A percentile compares a stretch with the other conserved stretches of the same genome.
Conservation (phyloP, 2,888 invertebrate species). For the Aphidius colemani region DNA sequence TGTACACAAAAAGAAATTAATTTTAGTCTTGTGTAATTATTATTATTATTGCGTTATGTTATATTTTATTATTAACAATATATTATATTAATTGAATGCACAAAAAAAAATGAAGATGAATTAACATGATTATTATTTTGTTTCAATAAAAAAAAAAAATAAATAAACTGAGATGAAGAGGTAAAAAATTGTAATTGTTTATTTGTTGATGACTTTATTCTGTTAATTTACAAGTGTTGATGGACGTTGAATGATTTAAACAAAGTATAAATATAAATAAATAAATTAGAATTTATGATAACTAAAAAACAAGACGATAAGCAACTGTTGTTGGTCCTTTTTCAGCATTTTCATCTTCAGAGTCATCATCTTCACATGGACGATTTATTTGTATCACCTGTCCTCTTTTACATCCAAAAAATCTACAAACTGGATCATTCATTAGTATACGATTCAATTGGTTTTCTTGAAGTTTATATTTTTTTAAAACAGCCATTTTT, state of each 20-base stretch:
- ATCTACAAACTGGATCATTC: too few relatives aligned
- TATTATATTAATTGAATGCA: constrained; percentile 55
- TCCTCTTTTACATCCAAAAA: too few relatives aligned
- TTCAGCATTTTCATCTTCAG: too few relatives aligned
- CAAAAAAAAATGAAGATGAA: constrained; percentile 29
- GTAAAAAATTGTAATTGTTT: too few relatives aligned
- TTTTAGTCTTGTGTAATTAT: constrained; percentile 50
- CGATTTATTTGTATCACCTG: neutral
- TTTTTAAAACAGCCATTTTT: too few relatives aligned
- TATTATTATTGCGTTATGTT: constrained; percentile 59
- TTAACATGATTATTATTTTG: constrained; percentile 7
- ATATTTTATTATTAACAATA: constrained; percentile 59
- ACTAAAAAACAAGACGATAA: too few relatives aligned
- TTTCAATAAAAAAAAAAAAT: neutral
- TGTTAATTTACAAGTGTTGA: neutral
- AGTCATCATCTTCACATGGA: too few relatives aligned
- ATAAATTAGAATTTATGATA: neutral
- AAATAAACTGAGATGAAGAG: neutral
- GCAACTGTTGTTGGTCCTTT: too few relatives aligned
- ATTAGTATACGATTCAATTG: too few relatives aligned
- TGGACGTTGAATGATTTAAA: neutral
- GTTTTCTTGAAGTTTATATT: too few relatives aligned
- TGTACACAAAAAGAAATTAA: constrained; percentile 47
- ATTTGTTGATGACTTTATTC: too few relatives aligned
- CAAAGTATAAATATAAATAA: too few relatives aligned